A percentile compares a stretch with the other conserved stretches of the same genome.
These are phyloP conservation scores for Lophura nycthemera DNA, from an alignment of 2,113 vertebrate species.

Conservation along the genomic window DNA sequence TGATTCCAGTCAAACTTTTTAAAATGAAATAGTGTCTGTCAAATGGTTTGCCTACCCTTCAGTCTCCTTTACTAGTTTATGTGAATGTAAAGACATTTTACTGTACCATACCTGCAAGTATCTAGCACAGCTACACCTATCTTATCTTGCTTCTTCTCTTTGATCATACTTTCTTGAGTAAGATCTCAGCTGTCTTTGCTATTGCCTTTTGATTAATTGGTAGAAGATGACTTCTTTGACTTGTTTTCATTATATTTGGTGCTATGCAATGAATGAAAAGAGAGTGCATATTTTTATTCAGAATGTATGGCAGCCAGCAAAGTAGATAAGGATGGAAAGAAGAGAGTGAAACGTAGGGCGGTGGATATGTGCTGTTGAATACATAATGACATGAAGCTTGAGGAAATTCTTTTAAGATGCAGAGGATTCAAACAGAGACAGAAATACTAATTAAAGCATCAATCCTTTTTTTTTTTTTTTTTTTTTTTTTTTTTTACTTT, in stretches of 20 bases:
- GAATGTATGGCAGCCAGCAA: slow-evolving; percentile 7
- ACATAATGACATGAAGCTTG: not conserved
- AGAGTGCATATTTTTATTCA: not conserved
- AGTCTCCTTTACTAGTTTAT: not conserved
- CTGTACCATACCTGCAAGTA: not conserved
- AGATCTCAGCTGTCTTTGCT: not conserved
- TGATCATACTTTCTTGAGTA: not conserved
- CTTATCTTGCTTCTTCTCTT: not conserved
- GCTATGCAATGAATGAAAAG: slow-evolving; percentile 28
- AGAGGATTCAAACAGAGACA: not conserved
- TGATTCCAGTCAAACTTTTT: not conserved
- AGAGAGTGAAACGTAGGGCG: not conserved
- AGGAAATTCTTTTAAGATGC: not conserved
- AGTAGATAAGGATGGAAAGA: not conserved
- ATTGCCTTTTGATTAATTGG: slow-evolving; percentile 13
- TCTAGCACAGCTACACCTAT: not conserved
- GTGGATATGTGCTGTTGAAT: not conserved
- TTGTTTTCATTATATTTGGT: slow-evolving; percentile 27
- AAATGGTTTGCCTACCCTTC: not conserved
- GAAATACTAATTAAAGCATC: slow-evolving; percentile 29
- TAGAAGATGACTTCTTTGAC: slow-evolving; percentile 13
- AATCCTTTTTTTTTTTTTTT: not conserved
- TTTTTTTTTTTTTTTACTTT: not conserved
- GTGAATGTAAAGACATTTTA: not conserved
- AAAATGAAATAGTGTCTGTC: not conserved